phyloP scores from a whole-genome alignment of 2,797 vertebrate species.

The Ambastaia sidthimunki region DNA sequence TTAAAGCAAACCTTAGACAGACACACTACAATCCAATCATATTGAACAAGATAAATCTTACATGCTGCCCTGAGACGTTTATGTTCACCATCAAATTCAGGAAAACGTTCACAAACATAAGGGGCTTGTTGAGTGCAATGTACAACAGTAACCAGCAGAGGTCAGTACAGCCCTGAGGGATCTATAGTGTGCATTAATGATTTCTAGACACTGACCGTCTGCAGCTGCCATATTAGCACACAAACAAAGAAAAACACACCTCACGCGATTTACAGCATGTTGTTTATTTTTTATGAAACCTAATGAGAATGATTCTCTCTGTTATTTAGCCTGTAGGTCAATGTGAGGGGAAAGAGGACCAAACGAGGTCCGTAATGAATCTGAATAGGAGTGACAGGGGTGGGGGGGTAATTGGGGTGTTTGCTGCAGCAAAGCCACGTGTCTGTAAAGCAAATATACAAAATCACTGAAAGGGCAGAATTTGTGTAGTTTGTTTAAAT shows the following conservation, averaged over 20 bases:
- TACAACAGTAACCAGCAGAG: constrained; percentile 28
- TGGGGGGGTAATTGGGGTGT: constrained; percentile 17
- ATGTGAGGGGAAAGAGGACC: constrained; percentile 9
- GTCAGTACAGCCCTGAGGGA: constrained; percentile 33
- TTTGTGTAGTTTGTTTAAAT: constrained; percentile 5
- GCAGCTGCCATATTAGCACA: constrained; percentile 33
- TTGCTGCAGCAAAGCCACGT: constrained; percentile 27
- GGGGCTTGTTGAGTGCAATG: neutral
- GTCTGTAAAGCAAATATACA: constrained; percentile 30
- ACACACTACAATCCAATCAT: neutral
- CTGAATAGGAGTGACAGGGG: constrained; percentile 4
- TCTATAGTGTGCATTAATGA: constrained; percentile 25
- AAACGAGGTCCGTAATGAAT: constrained; percentile 8
- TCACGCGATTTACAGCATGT: constrained; percentile 19
- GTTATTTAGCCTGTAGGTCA: neutral
- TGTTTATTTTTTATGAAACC: constrained; percentile 36
- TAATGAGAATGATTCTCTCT: constrained; percentile 24
- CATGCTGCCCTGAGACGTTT: neutral
- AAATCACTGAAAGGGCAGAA: neutral
- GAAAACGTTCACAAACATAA: neutral
- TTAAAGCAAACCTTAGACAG: neutral
- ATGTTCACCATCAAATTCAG: neutral
- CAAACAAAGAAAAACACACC: constrained; percentile 45
- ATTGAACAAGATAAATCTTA: neutral
- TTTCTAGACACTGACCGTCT: constrained; percentile 42